Base-by-base conservation (phyloP, 2,113 vertebrate genomes). In the Haplotaxodon microlepis region DNA sequence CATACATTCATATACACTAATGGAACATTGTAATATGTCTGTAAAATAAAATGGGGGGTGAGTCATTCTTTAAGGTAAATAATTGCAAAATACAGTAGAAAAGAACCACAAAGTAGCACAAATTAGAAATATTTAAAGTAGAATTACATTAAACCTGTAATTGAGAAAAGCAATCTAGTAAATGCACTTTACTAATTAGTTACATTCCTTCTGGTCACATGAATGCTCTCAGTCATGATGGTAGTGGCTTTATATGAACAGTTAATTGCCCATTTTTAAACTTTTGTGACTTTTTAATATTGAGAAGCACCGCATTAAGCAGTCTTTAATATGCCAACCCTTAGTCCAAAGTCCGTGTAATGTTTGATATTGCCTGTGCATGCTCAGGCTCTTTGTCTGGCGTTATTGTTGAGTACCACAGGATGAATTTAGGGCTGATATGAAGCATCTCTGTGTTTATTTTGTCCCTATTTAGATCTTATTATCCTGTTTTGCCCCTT, bases 11-110 rank as follows among this genome's bases (percentile, higher is more conserved):
- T 42, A 71, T 71, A 42, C 12, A 42, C 2, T 42, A 24, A 9
- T 3, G 66, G 12, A 40, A 24, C 66, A 71, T 16, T 69, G 63
- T 4, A 40, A 69, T 24, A 40, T 21, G n/a, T 69, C n/a, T 69
- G n/a, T 21, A 0, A 40, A 0, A 69, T 0, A 40, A 69, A 40
- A 14, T 13, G 11, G 19, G 10, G 61, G 34, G 6, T 14, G 12
- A 71, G n/a, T 3, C 12, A 71, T 42, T 71, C 36, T 71, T 71
- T 42, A 71, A 24, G 3, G n/a, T 71, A 71, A 71, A 2, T 24
- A 6, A 42, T 42, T 42, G n/a, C n/a, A 71, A 0, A 16, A 71
- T 42, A 24, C 12, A 71, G 34, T 38, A 38, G 36, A 71, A 24
- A 40, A 71, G n/a, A 24, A 71, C 12, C 66, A 71, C n/a, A 71